Evolutionary conservation across 2,797 vertebrate species (phyloP).

Genomic region (Amazona ochrocephala): DNA sequence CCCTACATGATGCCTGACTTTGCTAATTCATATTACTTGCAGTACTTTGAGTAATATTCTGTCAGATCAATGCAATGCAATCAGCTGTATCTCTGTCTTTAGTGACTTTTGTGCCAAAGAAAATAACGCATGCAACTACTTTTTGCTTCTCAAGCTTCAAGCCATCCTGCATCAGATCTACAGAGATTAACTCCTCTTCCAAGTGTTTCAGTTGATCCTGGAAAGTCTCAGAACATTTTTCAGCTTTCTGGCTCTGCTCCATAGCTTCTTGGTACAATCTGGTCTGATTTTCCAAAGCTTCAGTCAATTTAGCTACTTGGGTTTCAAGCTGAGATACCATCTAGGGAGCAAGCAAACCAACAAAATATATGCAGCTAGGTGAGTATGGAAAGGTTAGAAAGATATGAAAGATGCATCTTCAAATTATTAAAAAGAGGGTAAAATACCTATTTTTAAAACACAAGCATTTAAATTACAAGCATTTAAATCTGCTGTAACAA

Average conservation of each 20-base stretch:
- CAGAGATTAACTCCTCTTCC: slow-evolving; percentile 84
- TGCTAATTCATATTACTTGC: background rate
- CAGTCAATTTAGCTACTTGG: slow-evolving; percentile 71
- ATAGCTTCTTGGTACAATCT: slow-evolving; percentile 77
- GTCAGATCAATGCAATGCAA: background rate
- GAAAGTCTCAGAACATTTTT: slow-evolving; percentile 81
- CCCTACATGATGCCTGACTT: background rate
- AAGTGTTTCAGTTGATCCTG: slow-evolving; percentile 77
- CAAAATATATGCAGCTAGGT: background rate
- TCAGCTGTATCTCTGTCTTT: background rate
- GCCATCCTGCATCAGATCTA: slow-evolving; percentile 78
- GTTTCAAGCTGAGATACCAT: slow-evolving; percentile 80
- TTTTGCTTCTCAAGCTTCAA: slow-evolving; percentile 84
- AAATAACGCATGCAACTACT: slow-evolving; percentile 70
- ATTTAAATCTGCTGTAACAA: background rate
- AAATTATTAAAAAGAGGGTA: background rate
- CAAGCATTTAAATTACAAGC: background rate
- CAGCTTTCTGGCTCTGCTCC: slow-evolving; percentile 81
- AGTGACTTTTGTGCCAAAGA: background rate
- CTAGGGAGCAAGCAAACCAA: slow-evolving; percentile 67
- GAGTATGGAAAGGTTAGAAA: background rate
- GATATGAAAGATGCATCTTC: background rate
- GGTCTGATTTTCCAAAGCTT: slow-evolving; percentile 80
- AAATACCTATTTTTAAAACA: background rate
- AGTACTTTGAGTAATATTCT: background rate